Conservation (phyloP, 2,797 vertebrate genomes). For the Microctenopoma stevenorrisi region DNA sequence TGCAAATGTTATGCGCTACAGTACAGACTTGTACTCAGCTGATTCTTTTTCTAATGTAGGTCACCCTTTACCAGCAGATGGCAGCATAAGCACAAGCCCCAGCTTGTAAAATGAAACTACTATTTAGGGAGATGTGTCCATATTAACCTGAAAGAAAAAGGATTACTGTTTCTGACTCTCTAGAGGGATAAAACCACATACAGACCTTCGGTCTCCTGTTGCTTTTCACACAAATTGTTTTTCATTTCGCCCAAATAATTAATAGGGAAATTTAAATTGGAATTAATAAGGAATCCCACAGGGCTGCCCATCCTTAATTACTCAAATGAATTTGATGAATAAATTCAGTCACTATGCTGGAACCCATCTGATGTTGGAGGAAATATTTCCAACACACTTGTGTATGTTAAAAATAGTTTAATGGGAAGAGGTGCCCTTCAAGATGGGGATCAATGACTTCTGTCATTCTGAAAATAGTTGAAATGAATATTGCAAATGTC, state of each 20-base stretch:
- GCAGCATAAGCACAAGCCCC: conserved; percentile 65
- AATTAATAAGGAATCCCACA: conserved; percentile 44
- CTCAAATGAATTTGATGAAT: conserved; percentile 53
- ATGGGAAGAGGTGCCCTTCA: background rate
- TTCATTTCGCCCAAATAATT: conserved; percentile 52
- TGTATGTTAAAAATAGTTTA: conserved; percentile 16
- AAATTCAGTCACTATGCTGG: conserved; percentile 30
- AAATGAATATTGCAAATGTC: background rate
- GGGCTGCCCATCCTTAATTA: conserved; percentile 58
- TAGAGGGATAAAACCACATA: conserved; percentile 37
- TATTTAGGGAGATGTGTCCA: conserved; percentile 20
- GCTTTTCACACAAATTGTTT: conserved; percentile 28
- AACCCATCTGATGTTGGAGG: conserved; percentile 10
- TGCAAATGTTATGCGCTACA: conserved; percentile 70
- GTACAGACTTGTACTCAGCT: conserved; percentile 25
- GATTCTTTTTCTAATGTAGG: conserved; percentile 5
- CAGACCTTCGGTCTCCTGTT: conserved; percentile 37
- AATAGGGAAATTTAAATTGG: conserved; percentile 26
- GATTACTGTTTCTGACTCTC: conserved; percentile 25
- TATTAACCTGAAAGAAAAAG: conserved; percentile 30
- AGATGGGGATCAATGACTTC: background rate
- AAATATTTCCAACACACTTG: conserved; percentile 16
- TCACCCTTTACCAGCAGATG: conserved; percentile 63
- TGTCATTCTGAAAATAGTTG: background rate
- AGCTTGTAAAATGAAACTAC: background rate